A percentile compares a stretch with the other conserved stretches of the same genome.
phyloP scores from a whole-genome alignment of 2,888 invertebrate species.

The Stictocephala bisonia region DNA sequence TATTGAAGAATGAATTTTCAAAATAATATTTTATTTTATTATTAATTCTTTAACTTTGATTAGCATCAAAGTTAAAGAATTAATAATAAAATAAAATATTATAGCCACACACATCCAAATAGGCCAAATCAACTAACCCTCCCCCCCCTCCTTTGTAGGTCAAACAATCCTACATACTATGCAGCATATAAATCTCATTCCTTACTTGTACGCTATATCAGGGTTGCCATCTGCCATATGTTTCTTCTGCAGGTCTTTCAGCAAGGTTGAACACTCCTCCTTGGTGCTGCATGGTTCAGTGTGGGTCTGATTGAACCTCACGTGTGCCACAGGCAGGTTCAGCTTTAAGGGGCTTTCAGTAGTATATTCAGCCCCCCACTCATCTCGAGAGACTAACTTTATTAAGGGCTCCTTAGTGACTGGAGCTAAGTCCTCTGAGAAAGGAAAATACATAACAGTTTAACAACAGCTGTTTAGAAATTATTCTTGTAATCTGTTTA shows the following conservation, averaged over 20 bases:
- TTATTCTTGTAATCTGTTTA: background rate
- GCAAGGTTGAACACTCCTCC: slow-evolving; percentile 3
- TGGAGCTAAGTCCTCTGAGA: background rate
- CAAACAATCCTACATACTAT: too few species aligned
- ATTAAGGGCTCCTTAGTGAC: background rate
- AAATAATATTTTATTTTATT: too few species aligned
- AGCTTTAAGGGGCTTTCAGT: background rate
- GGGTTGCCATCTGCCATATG: background rate
- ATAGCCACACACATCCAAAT: too few species aligned
- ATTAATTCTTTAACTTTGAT: too few species aligned
- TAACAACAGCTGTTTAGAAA: background rate
- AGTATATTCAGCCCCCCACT: slow-evolving; percentile 1
- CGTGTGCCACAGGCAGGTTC: background rate
- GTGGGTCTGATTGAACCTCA: slow-evolving; percentile 2
- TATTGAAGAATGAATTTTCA: too few species aligned
- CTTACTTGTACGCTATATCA: slow-evolving; percentile 1
- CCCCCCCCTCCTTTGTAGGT: too few species aligned
- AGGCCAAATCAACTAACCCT: too few species aligned
- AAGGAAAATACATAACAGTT: too few species aligned
- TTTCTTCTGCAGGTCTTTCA: slow-evolving; percentile 1
- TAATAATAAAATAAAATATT: too few species aligned
- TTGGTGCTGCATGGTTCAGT: background rate
- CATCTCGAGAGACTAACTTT: background rate
- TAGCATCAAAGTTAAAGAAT: too few species aligned
- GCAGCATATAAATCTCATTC: too few species aligned